phyloP scores from a whole-genome alignment of 2,888 invertebrate genomes.

The Gastracanthus pulcherrimus region DNA sequence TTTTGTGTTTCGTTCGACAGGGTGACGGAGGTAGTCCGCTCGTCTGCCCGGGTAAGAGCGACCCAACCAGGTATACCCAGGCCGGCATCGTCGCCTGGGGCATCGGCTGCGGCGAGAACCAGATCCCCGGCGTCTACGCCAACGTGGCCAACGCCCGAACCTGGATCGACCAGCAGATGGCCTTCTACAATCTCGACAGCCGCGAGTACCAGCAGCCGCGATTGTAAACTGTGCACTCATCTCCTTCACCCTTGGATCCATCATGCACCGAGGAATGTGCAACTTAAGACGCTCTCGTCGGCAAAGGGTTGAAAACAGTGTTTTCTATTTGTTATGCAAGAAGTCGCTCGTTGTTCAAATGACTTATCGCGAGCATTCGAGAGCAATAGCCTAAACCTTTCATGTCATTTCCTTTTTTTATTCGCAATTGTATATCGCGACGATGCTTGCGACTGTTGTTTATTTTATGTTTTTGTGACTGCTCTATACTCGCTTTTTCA shows the following conservation, averaged over 20 bases:
- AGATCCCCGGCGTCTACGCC: constrained; percentile 87
- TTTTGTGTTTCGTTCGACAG: too few species aligned
- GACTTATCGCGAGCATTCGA: neutral
- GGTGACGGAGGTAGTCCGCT: constrained; percentile 89
- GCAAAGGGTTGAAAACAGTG: neutral
- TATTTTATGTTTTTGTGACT: neutral
- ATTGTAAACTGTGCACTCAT: neutral
- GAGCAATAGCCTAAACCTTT: neutral
- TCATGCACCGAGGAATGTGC: too few species aligned
- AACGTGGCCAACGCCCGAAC: constrained; percentile 82
- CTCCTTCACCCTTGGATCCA: too few species aligned
- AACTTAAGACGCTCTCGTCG: too few species aligned
- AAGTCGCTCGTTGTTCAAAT: neutral
- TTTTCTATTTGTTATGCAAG: neutral
- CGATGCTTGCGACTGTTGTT: neutral
- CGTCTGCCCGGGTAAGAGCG: constrained; percentile 83
- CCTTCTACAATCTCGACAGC: constrained; percentile 77
- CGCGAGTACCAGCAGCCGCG: constrained; percentile 67
- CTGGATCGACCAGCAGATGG: constrained; percentile 85
- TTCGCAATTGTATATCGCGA: neutral
- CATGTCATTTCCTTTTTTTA: neutral
- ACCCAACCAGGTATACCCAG: constrained; percentile 78
- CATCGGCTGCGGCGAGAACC: constrained; percentile 85
- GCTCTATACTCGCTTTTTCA: neutral
- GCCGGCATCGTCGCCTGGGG: constrained; percentile 90